Conservation (phyloP, 2,113 vertebrate species). For the Cyanocitta stelleri region DNA sequence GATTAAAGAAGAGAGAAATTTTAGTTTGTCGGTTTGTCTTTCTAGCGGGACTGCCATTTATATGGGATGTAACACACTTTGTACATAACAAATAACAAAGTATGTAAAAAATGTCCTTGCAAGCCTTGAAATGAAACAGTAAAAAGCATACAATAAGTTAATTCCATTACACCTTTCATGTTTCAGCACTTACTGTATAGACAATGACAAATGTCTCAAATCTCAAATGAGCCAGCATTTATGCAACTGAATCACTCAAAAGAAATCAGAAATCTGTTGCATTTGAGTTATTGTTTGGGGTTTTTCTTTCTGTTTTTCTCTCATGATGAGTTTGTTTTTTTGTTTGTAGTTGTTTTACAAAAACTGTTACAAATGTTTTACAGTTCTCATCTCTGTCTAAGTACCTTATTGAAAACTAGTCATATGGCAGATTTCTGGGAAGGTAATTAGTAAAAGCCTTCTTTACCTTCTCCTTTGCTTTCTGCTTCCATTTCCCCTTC, state of each 20-base stretch:
- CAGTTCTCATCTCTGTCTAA: background rate
- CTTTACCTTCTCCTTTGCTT: background rate
- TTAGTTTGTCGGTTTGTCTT: background rate
- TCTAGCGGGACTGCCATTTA: background rate
- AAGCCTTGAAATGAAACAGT: background rate
- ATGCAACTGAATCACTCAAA: background rate
- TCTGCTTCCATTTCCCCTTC: background rate
- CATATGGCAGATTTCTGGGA: background rate
- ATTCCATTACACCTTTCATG: background rate
- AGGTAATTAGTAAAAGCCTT: background rate
- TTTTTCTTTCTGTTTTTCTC: background rate
- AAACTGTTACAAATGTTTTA: background rate
- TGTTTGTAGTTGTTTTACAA: background rate
- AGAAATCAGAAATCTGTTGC: background rate
- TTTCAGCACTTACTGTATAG: background rate
- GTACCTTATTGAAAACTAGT: background rate
- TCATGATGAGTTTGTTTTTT: background rate
- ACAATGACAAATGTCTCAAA: background rate
- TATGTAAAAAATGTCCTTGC: background rate
- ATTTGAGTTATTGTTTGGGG: background rate
- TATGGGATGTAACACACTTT: background rate
- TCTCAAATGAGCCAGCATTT: background rate
- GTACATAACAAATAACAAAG: background rate
- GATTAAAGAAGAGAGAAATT: background rate
- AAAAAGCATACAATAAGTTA: background rate